Evolutionary conservation across 2,113 vertebrate genomes (phyloP).

Genomic region (Fulica atra): DNA sequence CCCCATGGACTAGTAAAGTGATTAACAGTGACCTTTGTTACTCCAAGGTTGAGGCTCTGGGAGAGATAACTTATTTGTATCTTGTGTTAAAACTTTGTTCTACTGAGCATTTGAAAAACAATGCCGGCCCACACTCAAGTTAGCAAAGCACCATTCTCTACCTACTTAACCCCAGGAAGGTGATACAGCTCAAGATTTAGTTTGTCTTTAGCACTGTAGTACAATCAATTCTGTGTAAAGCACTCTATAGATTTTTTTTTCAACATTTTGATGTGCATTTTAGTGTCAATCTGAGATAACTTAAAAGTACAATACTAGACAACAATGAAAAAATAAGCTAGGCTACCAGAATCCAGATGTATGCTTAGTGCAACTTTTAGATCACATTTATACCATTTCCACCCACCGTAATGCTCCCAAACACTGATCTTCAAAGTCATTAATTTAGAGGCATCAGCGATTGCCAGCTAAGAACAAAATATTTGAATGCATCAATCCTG

Average conservation of each 20-base stretch:
- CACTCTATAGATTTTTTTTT: background rate
- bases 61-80: background rate
- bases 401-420: background rate
- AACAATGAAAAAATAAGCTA: background rate
- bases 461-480: background rate
- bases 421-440: background rate
- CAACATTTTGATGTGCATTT: background rate
- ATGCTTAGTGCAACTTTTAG: background rate
- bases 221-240: background rate
- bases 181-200: background rate
- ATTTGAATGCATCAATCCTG: background rate
- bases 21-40: background rate
- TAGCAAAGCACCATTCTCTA: background rate
- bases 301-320: background rate
- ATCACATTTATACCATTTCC: background rate
- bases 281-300: background rate
- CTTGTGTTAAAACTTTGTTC: background rate
- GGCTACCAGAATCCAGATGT: background rate
- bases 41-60: background rate
- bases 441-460: background rate
- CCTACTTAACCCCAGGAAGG: background rate
- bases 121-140: background rate
- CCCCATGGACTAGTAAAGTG: background rate
- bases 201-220: background rate
- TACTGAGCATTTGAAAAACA: background rate